Evolutionary conservation across 2,113 vertebrate genomes (phyloP), one percentile per base, ranked within the genome.

Genomic region (Cyrtonyx montezumae): DNA sequence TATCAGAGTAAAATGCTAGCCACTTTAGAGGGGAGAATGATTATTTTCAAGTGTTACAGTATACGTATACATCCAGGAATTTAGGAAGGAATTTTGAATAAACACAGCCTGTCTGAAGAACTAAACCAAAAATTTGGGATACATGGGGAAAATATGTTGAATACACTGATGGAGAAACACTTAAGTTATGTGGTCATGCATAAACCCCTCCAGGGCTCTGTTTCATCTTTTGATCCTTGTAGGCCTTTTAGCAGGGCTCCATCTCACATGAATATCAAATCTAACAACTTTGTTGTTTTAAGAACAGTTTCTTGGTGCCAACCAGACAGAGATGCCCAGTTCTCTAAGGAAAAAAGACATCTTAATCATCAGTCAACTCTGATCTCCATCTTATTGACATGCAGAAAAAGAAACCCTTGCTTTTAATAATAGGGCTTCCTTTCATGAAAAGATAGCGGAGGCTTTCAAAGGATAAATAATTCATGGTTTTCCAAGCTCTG

Each of bases 391-490:
- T 87, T 96, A 97, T 69, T 97, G 97, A 96, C 94, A 94, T 86
- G 92, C 95, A 96, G 93, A 92, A 95, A 95, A 97, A 97, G 90
- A 94, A 97, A 95, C 49, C 76, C 88, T 97, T 59, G 9, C 84
- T 96, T 97, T 97, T 95, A 97, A 94, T 97, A 96, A 97, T 70
- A 96, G 71, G 79, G 71, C 93, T 96, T 93, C 75, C 82, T 97
- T 97, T 97, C 94, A 95, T 96, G 93, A 76, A 96, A 94, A 97
- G 92, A 97, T 94, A 94, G 95, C 86, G 61, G 84, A 97, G 96
- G 91, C 92, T 97, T 97, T 97, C 96, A 96, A 90, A 96, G 56
- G 90, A 97, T 98, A 97, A 98, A 98, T 97, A 97, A 97, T 98
- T 97, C 97, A 97, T 97, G 37, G 3, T 90, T 91, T 96, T 96